phyloP scores from a whole-genome alignment of 2,888 invertebrate species.

The Euclidia mi region DNA sequence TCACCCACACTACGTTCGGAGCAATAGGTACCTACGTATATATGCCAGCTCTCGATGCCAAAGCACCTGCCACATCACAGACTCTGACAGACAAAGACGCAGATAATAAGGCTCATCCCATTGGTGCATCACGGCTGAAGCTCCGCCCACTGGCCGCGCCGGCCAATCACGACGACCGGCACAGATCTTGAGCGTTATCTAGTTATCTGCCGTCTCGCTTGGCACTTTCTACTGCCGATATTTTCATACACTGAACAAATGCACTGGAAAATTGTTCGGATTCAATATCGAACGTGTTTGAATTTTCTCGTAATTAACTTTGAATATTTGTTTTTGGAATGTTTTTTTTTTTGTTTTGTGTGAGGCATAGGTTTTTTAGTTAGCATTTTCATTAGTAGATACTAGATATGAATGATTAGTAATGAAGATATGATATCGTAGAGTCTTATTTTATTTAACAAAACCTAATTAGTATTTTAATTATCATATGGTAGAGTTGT shows the following conservation, averaged over 20 bases:
- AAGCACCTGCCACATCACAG: conserved; percentile 76
- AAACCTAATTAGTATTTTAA: too few relatives aligned
- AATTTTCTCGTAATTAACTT: background rate
- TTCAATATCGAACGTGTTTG: conserved; percentile 34
- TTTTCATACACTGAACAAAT: conserved; percentile 72
- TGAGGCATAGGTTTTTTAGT: too few relatives aligned
- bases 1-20: conserved; percentile 18
- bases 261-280: conserved; percentile 46
- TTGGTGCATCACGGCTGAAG: conserved; percentile 90
- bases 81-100: conserved; percentile 90
- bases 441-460: too few relatives aligned
- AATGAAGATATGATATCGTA: too few relatives aligned
- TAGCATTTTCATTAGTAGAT: background rate
- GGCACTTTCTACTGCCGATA: conserved; percentile 72
- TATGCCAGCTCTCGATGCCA: conserved; percentile 47
- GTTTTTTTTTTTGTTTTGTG: background rate
- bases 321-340: background rate
- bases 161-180: conserved; percentile 81
- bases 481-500: too few relatives aligned
- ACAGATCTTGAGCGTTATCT: conserved; percentile 90
- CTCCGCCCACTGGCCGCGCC: conserved; percentile 80
- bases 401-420: background rate
- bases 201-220: conserved; percentile 89
- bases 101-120: conserved; percentile 89
- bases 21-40: conserved; percentile 33